Evolutionary conservation across 2,888 invertebrate genomes (phyloP), one percentile per base, ranked within the genome.

Genomic region (Liposcelis brunnea): DNA sequence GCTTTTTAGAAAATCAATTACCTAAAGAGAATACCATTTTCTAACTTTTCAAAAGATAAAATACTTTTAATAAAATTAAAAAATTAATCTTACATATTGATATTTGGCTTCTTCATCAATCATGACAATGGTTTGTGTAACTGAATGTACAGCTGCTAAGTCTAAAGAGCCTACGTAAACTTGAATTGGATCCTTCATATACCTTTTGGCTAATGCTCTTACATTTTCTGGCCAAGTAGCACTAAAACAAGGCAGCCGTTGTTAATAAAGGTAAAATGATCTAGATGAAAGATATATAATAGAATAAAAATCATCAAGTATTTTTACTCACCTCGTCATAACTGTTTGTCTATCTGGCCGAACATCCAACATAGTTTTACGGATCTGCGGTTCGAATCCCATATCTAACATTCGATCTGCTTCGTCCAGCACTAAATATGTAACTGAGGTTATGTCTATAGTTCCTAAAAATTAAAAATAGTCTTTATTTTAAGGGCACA

Each of bases 171-270:
- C 94, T 18, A 95, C 83, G 60, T 80, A 85, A 1, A 93, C 81
- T 64, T 91, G 87, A 44, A 93, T 72, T 0, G 94, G 93, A 61
- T 91, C 76, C 45, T 73, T 78, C 80, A 90, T 86, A 59, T 93
- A 94, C 1, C 77, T 76, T 50, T 80, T 72, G 0, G 91, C 93
- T 35, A 95, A 66, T 14, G 84, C 70, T 12, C 90, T 72, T 1
- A 95, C 93, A 35, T 80, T 85, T 44, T 72, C 66, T 0, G 94
- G 94, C 95, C 94, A 95, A 0, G 95, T 95, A 11, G 95, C 95
- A 58, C 80, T 80, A 52, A 33, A 58, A 56, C 42, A 44, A 40
- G 33, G 36, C 47, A 35, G 44, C 11, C 36, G 43, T 19, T 34
- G 35, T 44, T 18, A 43, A 31, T 15, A 33, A 14, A 31, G 3